Evolutionary conservation across 2,797 vertebrate genomes (phyloP).

Genomic region (Falco concolor): DNA sequence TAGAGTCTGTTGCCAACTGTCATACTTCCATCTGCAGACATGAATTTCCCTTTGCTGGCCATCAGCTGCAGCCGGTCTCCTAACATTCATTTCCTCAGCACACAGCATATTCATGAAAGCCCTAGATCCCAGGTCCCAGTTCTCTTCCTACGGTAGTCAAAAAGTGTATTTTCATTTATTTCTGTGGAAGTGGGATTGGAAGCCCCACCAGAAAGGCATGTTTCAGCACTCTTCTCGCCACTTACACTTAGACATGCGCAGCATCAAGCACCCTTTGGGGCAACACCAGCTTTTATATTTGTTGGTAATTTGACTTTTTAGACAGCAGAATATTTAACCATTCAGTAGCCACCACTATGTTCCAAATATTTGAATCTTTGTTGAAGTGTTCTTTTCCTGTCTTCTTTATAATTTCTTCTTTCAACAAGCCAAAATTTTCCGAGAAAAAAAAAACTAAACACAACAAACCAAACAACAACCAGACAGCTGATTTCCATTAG

Average conservation of each 20-base stretch:
- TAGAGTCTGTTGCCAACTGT: conserved; percentile 34
- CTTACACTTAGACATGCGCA: background rate
- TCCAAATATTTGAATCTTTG: background rate
- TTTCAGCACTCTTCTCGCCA: background rate
- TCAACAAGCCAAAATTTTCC: background rate
- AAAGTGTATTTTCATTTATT: background rate
- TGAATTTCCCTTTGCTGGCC: conserved; percentile 2
- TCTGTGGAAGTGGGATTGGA: background rate
- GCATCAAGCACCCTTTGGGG: background rate
- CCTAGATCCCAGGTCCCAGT: background rate
- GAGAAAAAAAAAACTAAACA: background rate
- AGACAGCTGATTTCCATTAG: conserved; percentile 33
- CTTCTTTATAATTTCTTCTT: background rate
- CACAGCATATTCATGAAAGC: background rate
- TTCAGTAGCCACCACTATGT: background rate
- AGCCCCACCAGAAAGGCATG: background rate
- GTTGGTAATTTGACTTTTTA: background rate
- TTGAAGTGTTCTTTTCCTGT: background rate
- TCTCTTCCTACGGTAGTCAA: background rate
- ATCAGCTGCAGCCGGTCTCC: background rate
- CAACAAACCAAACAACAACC: background rate
- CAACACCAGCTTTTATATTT: background rate
- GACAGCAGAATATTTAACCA: background rate
- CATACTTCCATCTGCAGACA: conserved; percentile 24
- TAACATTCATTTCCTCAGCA: background rate